Evolutionary conservation across 2,888 invertebrate species (phyloP), one percentile per base, ranked within the genome.

Genomic region (Crepidodera aurea): DNA sequence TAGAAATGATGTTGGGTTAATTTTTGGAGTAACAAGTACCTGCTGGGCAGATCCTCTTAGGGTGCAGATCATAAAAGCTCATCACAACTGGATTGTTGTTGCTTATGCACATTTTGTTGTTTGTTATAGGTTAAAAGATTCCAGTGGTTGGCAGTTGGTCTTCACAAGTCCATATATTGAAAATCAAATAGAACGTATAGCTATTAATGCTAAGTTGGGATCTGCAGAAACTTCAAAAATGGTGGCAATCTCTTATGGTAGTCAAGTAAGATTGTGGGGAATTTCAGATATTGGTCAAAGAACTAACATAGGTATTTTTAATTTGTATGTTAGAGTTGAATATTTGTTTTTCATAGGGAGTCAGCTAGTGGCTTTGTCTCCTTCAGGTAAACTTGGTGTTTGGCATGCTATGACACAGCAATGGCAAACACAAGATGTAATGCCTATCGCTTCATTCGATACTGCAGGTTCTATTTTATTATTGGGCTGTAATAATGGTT

Each of bases 391-490:
- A 82, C 93, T 98, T 16, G 98, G 98, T 1, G 98, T 98, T n/a
- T 98, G 98, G 98, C 98, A 98, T 81, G 94, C 97, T 0, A 97
- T 97, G 91, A 96, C 97, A 0, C 96, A 97, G 75, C 96, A 98
- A 81, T 98, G 98, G 96, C 98, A 98, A 84, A 92, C 95, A 39
- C 96, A 97, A 79, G 97, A 98, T 81, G 92, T 98, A 10, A 93
- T 96, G 13, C 94, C 96, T 1, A 94, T 98, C 60, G 90, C 96
- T 6, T 96, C 97, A 0, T 96, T 96, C 78, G 98, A 98, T 80
- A 97, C 96, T 0, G 98, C 98, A 16, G 98, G 98, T 0, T 96
- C 96, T 0, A 97, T 98, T 79, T 84, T 99, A 1, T 82, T 98
- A 29, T 85, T 99, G 0, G 98, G 98, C 1, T 97, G 98, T 72